A percentile compares a stretch with the other conserved stretches of the same genome.
phyloP scores from a whole-genome alignment of 2,888 invertebrate genomes.

The Campopleginae sp. region DNA sequence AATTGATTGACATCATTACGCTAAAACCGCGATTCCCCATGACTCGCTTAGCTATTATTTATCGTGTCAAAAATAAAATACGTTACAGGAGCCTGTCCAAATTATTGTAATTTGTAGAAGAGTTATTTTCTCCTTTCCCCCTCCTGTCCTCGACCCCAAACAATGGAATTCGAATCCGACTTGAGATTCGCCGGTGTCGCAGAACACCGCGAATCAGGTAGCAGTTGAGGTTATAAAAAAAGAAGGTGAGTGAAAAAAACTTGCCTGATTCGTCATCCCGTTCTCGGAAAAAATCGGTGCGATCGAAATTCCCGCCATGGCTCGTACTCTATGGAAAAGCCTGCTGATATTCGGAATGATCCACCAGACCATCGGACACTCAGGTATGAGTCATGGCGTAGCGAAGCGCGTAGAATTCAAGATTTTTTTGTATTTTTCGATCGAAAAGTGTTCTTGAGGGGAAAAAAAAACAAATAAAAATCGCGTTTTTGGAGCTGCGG shows the following conservation, averaged over 20 bases:
- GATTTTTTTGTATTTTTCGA: neutral
- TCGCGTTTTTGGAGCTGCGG: neutral
- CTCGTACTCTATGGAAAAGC: neutral
- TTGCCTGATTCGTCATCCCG: constrained; percentile 70
- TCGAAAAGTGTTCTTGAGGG: neutral
- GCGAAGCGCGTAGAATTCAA: neutral
- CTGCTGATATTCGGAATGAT: neutral
- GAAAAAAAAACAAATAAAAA: neutral
- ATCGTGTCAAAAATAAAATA: too few species aligned
- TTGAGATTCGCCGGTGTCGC: too few species aligned
- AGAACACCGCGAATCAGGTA: neutral
- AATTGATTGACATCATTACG: neutral
- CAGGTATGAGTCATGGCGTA: neutral
- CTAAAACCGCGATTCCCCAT: neutral
- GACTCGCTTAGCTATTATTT: neutral
- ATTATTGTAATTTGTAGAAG: too few species aligned
- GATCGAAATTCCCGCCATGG: constrained; percentile 68
- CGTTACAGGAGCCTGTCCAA: too few species aligned
- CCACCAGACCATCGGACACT: neutral
- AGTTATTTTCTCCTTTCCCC: too few species aligned
- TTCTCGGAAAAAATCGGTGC: constrained; percentile 68
- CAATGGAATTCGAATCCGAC: too few species aligned
- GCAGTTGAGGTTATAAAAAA: neutral
- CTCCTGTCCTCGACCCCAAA: too few species aligned
- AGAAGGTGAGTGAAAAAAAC: constrained; percentile 21